Evolutionary conservation across 2,113 vertebrate genomes (phyloP), one percentile per base, ranked within the genome.

Genomic region (Pholis gunnellus): DNA sequence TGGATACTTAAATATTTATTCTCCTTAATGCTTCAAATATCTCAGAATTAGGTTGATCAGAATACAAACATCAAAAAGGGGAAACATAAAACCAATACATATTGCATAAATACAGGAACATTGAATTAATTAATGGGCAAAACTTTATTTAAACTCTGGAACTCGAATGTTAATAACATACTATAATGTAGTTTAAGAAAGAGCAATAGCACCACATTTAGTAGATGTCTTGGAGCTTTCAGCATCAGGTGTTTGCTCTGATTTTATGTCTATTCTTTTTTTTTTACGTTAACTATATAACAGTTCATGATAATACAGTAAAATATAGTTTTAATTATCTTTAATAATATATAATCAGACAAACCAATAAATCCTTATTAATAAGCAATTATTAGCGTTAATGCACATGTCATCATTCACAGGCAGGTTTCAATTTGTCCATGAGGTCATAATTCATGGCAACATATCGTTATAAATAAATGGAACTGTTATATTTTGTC

Each of bases 1-100:
- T 25, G 63, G 31, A 68, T 48, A 36, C 13, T 75, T 46, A 60
- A 38, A 48, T 76, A 69, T 76, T 71, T 68, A 7, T 59, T 64
- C 2, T 17, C n/a, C 40, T 15, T 66, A 36, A 42, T 71, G 48
- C 60, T 22, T 70, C 38, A 63, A 13, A 50, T 40, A 57, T 36
- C 38, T 67, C 1, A 13, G 34, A 18, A 68, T 60, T 22, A 29
- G 56, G 2, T 15, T 29, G 7, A 46, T 70, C 8, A 48, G 34
- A 52, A 60, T 67, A 54, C 18, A 67, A 22, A 73, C 34, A 13
- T 18, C 54, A 14, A 52, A 18, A 22, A 3, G 8, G 15, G 1
- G 0, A 27, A 67, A 67, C n/a, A 38, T 5, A 22, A 68, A 38
- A 42, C 38, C 22, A 29, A 40, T 40, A 40, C 11, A 9, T 48